Conservation (phyloP, 2,113 vertebrate genomes). For the Cisticola juncidis region DNA sequence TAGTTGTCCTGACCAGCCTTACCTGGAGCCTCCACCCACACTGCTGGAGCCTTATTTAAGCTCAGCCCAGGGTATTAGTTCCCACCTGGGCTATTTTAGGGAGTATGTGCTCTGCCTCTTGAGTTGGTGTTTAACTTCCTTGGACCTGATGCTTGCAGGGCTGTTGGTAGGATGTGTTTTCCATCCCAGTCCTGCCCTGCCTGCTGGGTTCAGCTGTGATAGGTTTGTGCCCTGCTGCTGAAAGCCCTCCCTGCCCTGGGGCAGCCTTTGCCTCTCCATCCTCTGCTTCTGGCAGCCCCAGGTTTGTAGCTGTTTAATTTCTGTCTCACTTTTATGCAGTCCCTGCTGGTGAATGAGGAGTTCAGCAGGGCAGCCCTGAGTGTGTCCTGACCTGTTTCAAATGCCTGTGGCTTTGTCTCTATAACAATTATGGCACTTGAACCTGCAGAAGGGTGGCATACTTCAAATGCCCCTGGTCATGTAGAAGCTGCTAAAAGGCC, state of each 20-base stretch:
- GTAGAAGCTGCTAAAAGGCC: background rate
- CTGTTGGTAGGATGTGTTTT: background rate
- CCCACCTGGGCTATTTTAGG: fast-evolving
- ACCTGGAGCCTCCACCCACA: background rate
- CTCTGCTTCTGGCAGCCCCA: background rate
- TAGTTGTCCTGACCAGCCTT: background rate
- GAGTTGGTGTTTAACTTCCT: background rate
- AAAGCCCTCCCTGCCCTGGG: fast-evolving
- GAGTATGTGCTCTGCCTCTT: fast-evolving
- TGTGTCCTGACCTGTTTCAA: background rate
- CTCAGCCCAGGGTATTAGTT: fast-evolving
- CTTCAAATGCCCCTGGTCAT: background rate
- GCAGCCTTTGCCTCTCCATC: background rate
- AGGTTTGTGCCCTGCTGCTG: background rate
- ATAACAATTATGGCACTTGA: fast-evolving
- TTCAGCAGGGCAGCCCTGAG: background rate
- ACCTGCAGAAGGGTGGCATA: background rate
- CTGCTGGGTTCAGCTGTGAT: background rate
- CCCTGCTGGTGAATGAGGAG: background rate
- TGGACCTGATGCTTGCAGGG: background rate
- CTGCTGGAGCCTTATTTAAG: background rate
- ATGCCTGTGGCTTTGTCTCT: background rate
- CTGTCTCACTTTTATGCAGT: background rate
- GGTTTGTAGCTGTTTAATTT: background rate
- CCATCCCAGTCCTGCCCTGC: background rate